Base-by-base conservation (phyloP, 1,140 invertebrate species). In the Zaprionus gabonicus region DNA sequence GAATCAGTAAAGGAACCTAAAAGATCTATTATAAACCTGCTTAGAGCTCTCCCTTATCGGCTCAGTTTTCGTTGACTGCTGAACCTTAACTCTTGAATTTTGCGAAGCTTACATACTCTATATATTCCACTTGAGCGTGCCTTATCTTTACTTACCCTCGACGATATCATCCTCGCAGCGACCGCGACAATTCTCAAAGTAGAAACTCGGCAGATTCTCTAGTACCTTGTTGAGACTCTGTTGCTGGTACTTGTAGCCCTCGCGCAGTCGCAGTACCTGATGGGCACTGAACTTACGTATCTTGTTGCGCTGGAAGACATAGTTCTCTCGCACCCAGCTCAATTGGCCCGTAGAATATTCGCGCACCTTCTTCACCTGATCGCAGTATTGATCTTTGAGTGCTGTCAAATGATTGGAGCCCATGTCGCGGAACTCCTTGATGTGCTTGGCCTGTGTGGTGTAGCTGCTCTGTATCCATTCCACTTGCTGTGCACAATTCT, bases 171-270 rank as follows among this genome's bases (percentile, higher is more conserved):
- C 94, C 77, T 97, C 96, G 85, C 96, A 96, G 10, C 97, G 97
- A 71, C 96, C 97, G 44, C 97, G 95, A 90, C 98, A 98, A 92
- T 98, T 98, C 92, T 99, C 98, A 76, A 99, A 96, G 93, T 99
- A 97, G 9, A 98, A 93, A 83, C 95, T 97, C n/a, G 98, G 98
- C 78, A 99, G 94, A 91, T 98, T 98, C 91, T 99, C 98, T 38
- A 99, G 92, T 1, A 99, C 96, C 92, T 99, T 99, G 93, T 98
- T 98, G 7, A 99, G 93, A 4, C 98, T 98, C 93, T 98, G 97
- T 92, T 99, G 98, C 92, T 98, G 97, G 83, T 98, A 97, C 93
- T 99, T 99, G 94, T 98, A 99, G 6, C 97, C 97, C 93, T 99
- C 98, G 7, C 97, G 95, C 4, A 99, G 93, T 55, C 97, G 94